Conservation (phyloP, 2,888 invertebrate genomes). For the Drosophila greeni region DNA sequence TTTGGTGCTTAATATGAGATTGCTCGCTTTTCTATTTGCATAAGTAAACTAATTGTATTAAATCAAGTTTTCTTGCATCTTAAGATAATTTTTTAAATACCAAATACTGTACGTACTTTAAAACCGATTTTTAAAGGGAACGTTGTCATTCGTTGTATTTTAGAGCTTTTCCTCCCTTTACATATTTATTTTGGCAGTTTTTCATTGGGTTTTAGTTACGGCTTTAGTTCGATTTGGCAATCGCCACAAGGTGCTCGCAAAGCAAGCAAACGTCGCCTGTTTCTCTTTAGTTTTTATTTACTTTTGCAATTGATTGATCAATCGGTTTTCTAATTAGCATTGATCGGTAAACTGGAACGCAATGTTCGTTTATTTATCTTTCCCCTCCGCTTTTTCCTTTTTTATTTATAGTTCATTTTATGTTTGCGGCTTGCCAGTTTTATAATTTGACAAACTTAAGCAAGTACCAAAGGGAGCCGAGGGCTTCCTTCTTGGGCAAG, state of each 20-base stretch:
- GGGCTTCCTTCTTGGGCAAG: slow-evolving; percentile 22
- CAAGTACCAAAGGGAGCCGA: slow-evolving; percentile 7
- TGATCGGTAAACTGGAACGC: slow-evolving; percentile 53
- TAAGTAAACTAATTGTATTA: neutral
- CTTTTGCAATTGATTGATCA: slow-evolving; percentile 49
- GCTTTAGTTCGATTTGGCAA: slow-evolving; percentile 4
- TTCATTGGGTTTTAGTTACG: neutral
- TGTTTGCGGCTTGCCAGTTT: slow-evolving; percentile 3
- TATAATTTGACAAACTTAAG: slow-evolving; percentile 21
- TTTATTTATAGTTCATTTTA: neutral
- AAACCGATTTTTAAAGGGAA: too few species aligned
- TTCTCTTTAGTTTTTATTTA: slow-evolving; percentile 9
- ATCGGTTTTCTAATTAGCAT: slow-evolving; percentile 62
- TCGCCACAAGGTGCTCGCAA: slow-evolving; percentile 11
- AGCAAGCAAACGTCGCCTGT: neutral
- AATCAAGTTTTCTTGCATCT: neutral
- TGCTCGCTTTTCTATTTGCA: neutral
- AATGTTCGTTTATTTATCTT: neutral
- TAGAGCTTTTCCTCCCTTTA: neutral
- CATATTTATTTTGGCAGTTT: neutral
- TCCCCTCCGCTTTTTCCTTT: neutral
- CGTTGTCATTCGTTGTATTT: neutral
- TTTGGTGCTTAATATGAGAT: neutral
- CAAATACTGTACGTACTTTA: too few species aligned
- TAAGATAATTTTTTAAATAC: neutral